phyloP scores from a whole-genome alignment of 2,113 vertebrate genomes.

The Pycnonotus jocosus region DNA sequence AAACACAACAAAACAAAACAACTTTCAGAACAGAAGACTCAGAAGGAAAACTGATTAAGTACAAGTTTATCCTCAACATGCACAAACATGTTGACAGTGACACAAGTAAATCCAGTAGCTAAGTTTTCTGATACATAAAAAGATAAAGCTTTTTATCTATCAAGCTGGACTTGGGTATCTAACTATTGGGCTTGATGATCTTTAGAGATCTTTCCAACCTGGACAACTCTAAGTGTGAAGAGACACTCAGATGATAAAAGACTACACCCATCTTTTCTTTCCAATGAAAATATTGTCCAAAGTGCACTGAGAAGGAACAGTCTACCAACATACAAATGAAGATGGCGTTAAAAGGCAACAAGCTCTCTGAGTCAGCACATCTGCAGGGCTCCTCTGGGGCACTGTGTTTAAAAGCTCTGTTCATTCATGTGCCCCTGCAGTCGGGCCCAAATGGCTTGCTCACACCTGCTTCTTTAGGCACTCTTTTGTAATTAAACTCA shows the following conservation, averaged over 20 bases:
- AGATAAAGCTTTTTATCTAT: neutral
- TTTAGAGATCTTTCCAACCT: neutral
- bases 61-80: neutral
- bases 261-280: neutral
- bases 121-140: neutral
- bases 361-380: neutral
- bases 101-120: neutral
- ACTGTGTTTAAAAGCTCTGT: neutral
- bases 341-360: rapidly evolving
- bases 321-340: neutral
- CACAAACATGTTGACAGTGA: neutral
- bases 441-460: neutral
- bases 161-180: neutral
- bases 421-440: neutral
- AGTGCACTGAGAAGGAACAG: neutral
- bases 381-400: neutral
- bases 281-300: neutral
- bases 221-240: neutral
- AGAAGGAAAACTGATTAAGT: neutral
- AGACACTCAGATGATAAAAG: neutral
- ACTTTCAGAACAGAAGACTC: neutral
- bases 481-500: neutral
- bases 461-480: neutral
- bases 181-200: neutral
- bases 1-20: neutral